These are phyloP conservation scores for Myotis davidii DNA, from an alignment of 2,113 vertebrate genomes.

Conservation along the genomic window DNA sequence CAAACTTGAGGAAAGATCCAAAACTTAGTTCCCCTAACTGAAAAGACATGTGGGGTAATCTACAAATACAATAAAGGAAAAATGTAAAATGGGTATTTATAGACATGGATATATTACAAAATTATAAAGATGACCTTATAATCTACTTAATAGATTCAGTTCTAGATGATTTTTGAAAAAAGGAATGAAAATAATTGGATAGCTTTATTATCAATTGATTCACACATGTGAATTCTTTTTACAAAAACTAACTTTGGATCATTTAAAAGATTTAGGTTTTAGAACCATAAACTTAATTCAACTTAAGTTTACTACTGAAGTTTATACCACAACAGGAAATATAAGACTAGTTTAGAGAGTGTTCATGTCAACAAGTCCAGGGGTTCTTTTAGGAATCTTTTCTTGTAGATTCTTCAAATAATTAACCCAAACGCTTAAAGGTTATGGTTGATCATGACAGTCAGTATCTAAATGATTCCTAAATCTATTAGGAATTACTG, in stretches of 20 bases:
- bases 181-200: neutral
- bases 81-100: slow-evolving; percentile 24
- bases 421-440: slow-evolving; percentile 67
- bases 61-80: slow-evolving; percentile 17
- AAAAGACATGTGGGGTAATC: slow-evolving; percentile 33
- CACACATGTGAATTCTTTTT: slow-evolving; percentile 2
- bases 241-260: slow-evolving; percentile 29
- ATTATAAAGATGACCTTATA: slow-evolving; percentile 26
- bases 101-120: slow-evolving; percentile 9
- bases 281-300: slow-evolving; percentile 33
- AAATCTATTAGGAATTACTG: slow-evolving; percentile 38
- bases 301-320: neutral
- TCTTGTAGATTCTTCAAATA: slow-evolving; percentile 72
- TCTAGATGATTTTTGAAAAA: slow-evolving; percentile 36
- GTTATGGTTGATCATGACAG: neutral
- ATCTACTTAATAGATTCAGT: neutral
- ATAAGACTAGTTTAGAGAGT: neutral
- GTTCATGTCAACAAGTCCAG: slow-evolving; percentile 42
- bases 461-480: slow-evolving; percentile 37
- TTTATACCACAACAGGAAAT: neutral
- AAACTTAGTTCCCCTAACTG: slow-evolving; percentile 34
- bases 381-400: slow-evolving; percentile 66
- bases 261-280: slow-evolving; percentile 21
- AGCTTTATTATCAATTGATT: slow-evolving; percentile 28
- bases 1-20: slow-evolving; percentile 22